Conservation (phyloP, 2,113 vertebrate genomes). For the Corvus hawaiiensis region DNA sequence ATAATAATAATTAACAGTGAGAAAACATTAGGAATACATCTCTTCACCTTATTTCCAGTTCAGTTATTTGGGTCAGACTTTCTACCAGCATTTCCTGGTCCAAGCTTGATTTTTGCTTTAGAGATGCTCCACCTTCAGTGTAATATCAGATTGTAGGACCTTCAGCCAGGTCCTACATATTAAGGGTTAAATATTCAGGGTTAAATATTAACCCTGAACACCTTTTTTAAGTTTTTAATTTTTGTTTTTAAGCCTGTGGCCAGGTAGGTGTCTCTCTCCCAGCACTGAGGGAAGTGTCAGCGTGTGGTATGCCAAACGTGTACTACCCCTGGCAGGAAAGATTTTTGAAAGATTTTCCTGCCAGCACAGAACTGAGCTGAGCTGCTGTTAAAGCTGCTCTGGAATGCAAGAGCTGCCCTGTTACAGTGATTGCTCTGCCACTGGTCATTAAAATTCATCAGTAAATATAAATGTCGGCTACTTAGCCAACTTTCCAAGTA, state of each 20-base stretch:
- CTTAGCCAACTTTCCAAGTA: neutral
- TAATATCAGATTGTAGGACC: neutral
- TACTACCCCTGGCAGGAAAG: neutral
- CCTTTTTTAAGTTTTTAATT: neutral
- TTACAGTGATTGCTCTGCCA: neutral
- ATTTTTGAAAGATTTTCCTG: neutral
- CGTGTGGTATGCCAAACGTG: rapidly evolving
- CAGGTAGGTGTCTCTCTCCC: neutral
- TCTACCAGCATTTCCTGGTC: neutral
- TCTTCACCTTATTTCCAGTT: neutral
- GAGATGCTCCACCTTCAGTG: neutral
- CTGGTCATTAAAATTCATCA: neutral
- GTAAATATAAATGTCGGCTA: neutral
- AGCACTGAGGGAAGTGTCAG: neutral
- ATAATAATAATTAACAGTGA: neutral
- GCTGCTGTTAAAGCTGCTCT: neutral
- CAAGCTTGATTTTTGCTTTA: neutral
- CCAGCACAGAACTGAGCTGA: neutral
- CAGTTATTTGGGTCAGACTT: neutral
- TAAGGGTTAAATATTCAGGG: neutral
- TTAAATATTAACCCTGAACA: neutral
- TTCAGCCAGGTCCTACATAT: neutral
- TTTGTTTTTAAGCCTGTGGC: neutral
- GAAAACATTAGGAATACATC: neutral
- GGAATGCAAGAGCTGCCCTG: neutral